Percentiles rank a stretch among this genome's conserved stretches.
phyloP scores from a whole-genome alignment of 2,888 invertebrate species.

The Andricus curvator region DNA sequence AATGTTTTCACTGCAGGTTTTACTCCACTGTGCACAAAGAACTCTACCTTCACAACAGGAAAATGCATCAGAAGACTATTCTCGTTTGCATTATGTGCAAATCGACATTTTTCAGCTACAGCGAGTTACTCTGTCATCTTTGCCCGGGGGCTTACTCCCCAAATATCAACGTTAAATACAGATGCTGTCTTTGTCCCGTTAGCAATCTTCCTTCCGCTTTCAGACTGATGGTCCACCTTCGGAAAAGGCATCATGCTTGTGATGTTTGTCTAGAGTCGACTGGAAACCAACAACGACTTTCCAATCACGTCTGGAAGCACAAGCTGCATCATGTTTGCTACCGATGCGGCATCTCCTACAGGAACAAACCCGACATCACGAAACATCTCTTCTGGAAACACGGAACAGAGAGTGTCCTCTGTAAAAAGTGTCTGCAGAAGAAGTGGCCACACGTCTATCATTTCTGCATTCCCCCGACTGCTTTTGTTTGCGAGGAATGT shows the following conservation, averaged over 20 bases:
- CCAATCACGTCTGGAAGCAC: slow-evolving; percentile 95
- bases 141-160: slow-evolving; percentile 88
- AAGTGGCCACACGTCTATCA: slow-evolving; percentile 96
- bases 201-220: slow-evolving; percentile 91
- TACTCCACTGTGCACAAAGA: slow-evolving; percentile 90
- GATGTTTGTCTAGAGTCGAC: slow-evolving; percentile 93
- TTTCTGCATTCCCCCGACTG: slow-evolving; percentile 90
- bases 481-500: slow-evolving; percentile 91
- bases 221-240: slow-evolving; percentile 91
- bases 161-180: slow-evolving; percentile 82
- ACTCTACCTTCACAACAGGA: slow-evolving; percentile 91
- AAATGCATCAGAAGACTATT: slow-evolving; percentile 91
- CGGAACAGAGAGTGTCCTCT: slow-evolving; percentile 91
- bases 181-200: slow-evolving; percentile 90
- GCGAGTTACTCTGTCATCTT: slow-evolving; percentile 91
- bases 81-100: slow-evolving; percentile 93
- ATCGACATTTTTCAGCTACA: slow-evolving; percentile 91
- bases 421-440: slow-evolving; percentile 92
- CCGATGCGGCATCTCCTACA: slow-evolving; percentile 92
- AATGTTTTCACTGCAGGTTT: slow-evolving; percentile 92
- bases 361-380: slow-evolving; percentile 92
- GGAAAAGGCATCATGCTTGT: slow-evolving; percentile 91
- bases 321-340: slow-evolving; percentile 93
- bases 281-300: slow-evolving; percentile 88
- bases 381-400: slow-evolving; percentile 96